Evolutionary conservation across 1,140 invertebrate genomes (phyloP).

Genomic region (Lasaia peninsularis): DNA sequence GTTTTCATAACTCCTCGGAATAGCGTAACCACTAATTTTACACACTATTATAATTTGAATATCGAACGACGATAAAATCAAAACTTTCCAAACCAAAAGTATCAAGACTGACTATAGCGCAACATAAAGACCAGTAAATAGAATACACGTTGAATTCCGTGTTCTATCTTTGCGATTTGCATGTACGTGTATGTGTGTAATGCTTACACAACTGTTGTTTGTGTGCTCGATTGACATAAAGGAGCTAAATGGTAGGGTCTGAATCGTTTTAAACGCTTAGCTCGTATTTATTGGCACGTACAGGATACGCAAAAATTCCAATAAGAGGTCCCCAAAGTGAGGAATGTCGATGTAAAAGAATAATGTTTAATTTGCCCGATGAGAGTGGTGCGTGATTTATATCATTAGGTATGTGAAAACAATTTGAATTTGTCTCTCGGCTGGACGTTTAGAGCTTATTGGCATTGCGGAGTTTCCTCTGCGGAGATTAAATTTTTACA

Average conservation of each 20-base stretch:
- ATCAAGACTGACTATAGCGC: slow-evolving; percentile 36
- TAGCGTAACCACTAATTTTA: too few relatives aligned
- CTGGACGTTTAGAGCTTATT: slow-evolving; percentile 15
- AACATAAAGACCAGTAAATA: slow-evolving; percentile 55
- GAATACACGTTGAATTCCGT: slow-evolving; percentile 65
- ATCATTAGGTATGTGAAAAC: slow-evolving; percentile 28
- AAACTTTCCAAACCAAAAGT: slow-evolving; percentile 18
- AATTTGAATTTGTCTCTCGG: slow-evolving; percentile 22
- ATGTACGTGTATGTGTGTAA: slow-evolving; percentile 40
- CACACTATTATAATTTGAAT: too few relatives aligned
- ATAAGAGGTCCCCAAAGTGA: slow-evolving; percentile 51
- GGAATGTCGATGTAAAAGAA: slow-evolving; percentile 65
- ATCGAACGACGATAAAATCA: too few relatives aligned
- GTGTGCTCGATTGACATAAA: slow-evolving; percentile 55
- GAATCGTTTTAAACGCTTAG: slow-evolving; percentile 51
- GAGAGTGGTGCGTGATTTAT: slow-evolving; percentile 50
- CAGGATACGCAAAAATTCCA: slow-evolving; percentile 72
- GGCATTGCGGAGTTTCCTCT: slow-evolving; percentile 1
- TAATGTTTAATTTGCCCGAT: slow-evolving; percentile 72
- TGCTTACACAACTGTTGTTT: slow-evolving; percentile 21
- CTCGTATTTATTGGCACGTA: slow-evolving; percentile 71
- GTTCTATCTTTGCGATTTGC: slow-evolving; percentile 65
- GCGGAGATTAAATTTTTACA: slow-evolving; percentile 4
- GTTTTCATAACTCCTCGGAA: too few relatives aligned
- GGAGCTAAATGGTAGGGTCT: slow-evolving; percentile 59